phyloP scores from a whole-genome alignment of 1,140 invertebrate genomes.

The Hyles vespertilio region DNA sequence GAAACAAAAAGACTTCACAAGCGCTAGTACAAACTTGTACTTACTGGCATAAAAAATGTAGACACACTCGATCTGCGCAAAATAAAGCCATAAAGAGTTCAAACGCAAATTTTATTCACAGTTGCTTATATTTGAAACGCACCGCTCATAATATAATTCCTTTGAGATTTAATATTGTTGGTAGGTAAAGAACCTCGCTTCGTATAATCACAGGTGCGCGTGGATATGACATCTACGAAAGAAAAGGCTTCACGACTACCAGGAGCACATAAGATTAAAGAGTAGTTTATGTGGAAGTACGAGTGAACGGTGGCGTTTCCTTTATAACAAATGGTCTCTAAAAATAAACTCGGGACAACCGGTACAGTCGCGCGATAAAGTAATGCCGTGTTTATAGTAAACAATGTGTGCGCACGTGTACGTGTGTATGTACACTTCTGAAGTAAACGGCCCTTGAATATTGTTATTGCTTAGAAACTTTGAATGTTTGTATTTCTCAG shows the following conservation, averaged over 20 bases:
- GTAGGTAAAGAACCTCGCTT: neutral
- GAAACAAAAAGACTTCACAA: too few relatives aligned
- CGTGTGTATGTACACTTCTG: neutral
- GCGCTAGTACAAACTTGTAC: too few relatives aligned
- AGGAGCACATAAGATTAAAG: conserved; percentile 7
- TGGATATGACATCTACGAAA: conserved; percentile 1
- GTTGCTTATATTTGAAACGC: too few relatives aligned
- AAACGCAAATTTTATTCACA: too few relatives aligned
- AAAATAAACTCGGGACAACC: conserved; percentile 13
- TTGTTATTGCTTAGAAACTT: conserved; percentile 6
- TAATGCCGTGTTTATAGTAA: conserved; percentile 21
- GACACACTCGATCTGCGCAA: too few relatives aligned
- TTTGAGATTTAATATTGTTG: neutral
- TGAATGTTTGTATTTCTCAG: neutral
- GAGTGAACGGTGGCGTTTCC: conserved; percentile 8
- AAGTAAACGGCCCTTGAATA: conserved; percentile 5
- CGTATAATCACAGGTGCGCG: neutral
- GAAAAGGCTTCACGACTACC: conserved; percentile 1
- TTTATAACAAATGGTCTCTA: conserved; percentile 11
- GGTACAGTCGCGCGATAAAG: conserved; percentile 8
- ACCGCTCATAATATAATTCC: conserved; percentile 3
- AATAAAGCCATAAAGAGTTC: too few relatives aligned
- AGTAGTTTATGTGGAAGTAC: neutral
- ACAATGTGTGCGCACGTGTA: conserved; percentile 4
- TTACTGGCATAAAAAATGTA: too few relatives aligned